These are phyloP conservation scores for Drosophila simulans DNA, from an alignment of 1,140 invertebrate genomes.

Conservation along the genomic window DNA sequence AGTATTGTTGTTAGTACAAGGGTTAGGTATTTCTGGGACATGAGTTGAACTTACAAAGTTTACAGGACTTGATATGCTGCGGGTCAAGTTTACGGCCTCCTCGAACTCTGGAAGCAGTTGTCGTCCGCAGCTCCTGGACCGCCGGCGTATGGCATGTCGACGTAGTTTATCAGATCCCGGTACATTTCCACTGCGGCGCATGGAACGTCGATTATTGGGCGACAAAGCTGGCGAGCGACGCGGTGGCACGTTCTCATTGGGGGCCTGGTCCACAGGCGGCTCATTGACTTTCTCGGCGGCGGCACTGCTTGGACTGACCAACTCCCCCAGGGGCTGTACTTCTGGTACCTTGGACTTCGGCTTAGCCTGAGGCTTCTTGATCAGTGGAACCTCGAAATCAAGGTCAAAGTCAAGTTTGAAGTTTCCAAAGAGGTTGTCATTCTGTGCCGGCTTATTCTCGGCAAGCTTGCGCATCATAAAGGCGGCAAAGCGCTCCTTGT, in stretches of 20 bases:
- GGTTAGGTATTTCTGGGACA: background rate
- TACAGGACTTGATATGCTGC: constrained; percentile 22
- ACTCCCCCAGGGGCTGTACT: background rate
- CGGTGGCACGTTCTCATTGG: constrained; percentile 7
- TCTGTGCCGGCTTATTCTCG: constrained; percentile 2
- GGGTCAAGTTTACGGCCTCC: background rate
- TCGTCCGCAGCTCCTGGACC: constrained; percentile 59
- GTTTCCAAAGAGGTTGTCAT: background rate
- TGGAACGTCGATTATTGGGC: background rate
- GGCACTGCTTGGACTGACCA: background rate
- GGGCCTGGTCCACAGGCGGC: background rate
- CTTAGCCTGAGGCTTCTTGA: background rate
- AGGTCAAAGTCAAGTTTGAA: constrained; percentile 2
- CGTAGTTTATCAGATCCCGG: constrained; percentile 58
- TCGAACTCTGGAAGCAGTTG: constrained; percentile 60
- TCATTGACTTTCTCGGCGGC: background rate
- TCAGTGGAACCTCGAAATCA: background rate
- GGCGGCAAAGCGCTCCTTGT: constrained; percentile 4
- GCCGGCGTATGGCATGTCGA: constrained; percentile 56
- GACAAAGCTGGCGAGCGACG: background rate
- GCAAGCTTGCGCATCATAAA: constrained; percentile 5
- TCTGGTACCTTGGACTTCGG: background rate
- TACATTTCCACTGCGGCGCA: constrained; percentile 37
- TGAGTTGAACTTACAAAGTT: constrained; percentile 40
- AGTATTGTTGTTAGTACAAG: background rate